phyloP scores from a whole-genome alignment of 2,888 invertebrate genomes.

The Thera britannica region DNA sequence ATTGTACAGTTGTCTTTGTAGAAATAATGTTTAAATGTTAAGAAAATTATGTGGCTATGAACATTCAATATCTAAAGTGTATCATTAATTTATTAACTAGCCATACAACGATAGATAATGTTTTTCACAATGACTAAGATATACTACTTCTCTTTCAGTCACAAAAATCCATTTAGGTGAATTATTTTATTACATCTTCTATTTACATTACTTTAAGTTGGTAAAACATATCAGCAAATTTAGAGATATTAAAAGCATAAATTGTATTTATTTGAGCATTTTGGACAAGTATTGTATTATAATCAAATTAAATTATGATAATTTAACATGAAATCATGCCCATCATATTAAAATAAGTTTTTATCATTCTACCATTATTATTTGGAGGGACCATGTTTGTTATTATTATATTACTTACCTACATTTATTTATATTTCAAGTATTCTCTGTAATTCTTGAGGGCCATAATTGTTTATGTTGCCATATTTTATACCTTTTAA shows the following conservation, averaged over 20 bases:
- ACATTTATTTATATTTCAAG: constrained; percentile 37
- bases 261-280: neutral
- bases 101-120: constrained; percentile 14
- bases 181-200: neutral
- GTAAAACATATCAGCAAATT: constrained; percentile 21
- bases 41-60: constrained; percentile 47
- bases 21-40: constrained; percentile 16
- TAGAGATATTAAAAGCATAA: neutral
- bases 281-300: neutral
- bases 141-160: constrained; percentile 31
- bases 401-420: constrained; percentile 33
- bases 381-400: constrained; percentile 64
- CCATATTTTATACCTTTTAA: constrained; percentile 53
- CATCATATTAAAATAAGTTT: constrained; percentile 19
- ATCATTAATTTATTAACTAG: constrained; percentile 28
- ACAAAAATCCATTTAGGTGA: constrained; percentile 15
- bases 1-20: constrained; percentile 47
- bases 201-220: constrained; percentile 9
- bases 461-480: constrained; percentile 60
- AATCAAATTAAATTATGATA: neutral
- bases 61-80: constrained; percentile 3
- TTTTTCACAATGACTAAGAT: neutral
- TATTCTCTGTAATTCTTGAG: constrained; percentile 45
- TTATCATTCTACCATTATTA: constrained; percentile 22
- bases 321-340: constrained; percentile 3